Conservation (phyloP, 2,113 vertebrate species). For the Oophaga pumilio region DNA sequence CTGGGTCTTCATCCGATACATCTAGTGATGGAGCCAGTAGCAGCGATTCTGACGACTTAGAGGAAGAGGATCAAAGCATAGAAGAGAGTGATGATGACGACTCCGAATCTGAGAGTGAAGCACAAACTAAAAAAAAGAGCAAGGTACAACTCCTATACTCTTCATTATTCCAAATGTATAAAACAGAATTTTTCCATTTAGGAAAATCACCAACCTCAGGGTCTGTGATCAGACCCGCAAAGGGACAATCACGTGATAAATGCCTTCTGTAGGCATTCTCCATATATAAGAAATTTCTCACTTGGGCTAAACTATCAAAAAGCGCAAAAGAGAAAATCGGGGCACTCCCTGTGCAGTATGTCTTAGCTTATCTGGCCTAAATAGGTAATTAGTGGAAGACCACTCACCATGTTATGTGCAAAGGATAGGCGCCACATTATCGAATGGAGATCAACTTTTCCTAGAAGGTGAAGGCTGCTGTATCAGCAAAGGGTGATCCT, state of each 20-base stretch:
- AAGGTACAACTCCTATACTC: slow-evolving; percentile 70
- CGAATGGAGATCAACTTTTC: too few species aligned
- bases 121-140: slow-evolving; percentile 74
- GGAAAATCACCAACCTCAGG: neutral
- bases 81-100: slow-evolving; percentile 79
- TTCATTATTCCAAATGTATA: too few species aligned
- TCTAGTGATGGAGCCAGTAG: slow-evolving; percentile 87
- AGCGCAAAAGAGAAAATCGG: too few species aligned
- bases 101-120: slow-evolving; percentile 81
- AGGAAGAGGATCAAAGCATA: slow-evolving; percentile 83
- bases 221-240: neutral
- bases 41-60: slow-evolving; percentile 87
- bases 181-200: too few species aligned
- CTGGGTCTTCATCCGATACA: slow-evolving; percentile 86
- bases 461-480: too few species aligned
- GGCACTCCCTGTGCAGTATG: too few species aligned
- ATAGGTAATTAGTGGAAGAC: too few species aligned
- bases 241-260: neutral
- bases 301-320: neutral
- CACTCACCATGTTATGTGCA: too few species aligned
- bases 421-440: too few species aligned
- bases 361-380: too few species aligned
- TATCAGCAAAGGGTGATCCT: too few species aligned
- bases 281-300: neutral
- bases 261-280: neutral